These are phyloP conservation scores for Notocelia uddmanniana DNA, from an alignment of 2,888 invertebrate species.

Conservation along the genomic window DNA sequence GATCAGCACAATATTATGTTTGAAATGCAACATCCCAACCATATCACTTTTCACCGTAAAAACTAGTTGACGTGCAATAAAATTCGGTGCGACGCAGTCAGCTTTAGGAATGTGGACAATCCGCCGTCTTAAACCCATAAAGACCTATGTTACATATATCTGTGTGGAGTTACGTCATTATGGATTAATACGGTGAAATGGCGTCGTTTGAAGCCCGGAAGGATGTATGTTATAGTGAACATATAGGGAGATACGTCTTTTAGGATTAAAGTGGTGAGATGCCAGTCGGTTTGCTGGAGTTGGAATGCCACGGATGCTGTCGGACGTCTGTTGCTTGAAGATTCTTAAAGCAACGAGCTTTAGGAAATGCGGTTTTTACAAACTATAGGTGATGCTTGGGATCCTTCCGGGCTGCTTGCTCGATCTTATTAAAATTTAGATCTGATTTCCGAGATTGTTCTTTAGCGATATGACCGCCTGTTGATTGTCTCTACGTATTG, in stretches of 20 bases:
- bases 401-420: too few species aligned
- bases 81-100: conserved; percentile 9
- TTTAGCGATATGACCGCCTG: too few species aligned
- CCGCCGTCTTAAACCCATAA: not conserved
- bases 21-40: not conserved
- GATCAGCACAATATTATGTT: too few species aligned
- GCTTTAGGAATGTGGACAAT: conserved; percentile 19
- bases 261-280: not conserved
- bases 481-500: too few species aligned
- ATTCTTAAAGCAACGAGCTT: not conserved
- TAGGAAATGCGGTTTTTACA: not conserved
- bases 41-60: not conserved
- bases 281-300: conserved; percentile 8
- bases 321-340: conserved; percentile 6
- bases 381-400: not conserved
- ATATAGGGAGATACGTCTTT: not conserved
- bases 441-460: too few species aligned
- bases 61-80: not conserved
- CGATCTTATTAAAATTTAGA: too few species aligned
- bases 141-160: not conserved
- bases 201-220: not conserved
- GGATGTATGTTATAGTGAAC: not conserved
- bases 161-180: not conserved
- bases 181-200: not conserved
- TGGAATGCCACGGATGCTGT: conserved; percentile 11